A percentile compares a stretch with the other conserved stretches of the same genome.
These are phyloP conservation scores for Griposia aprilina DNA, from an alignment of 2,888 invertebrate genomes.

Conservation along the genomic window DNA sequence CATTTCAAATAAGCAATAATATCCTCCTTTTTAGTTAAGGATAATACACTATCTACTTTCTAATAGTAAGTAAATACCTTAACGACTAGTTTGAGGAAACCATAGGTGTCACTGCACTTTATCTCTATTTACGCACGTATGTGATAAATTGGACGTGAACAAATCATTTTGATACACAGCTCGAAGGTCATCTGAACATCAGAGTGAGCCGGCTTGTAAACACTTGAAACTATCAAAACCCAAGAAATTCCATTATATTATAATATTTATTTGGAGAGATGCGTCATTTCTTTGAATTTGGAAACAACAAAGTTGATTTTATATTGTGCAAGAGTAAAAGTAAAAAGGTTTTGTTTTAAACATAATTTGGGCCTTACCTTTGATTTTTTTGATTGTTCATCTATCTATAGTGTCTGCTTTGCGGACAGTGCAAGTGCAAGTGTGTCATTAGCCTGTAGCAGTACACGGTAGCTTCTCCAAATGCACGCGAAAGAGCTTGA, in stretches of 20 bases:
- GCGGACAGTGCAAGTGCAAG: neutral
- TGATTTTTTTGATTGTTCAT: too few relatives aligned
- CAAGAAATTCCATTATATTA: conserved; percentile 26
- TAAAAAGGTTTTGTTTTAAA: too few relatives aligned
- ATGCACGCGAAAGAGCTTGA: neutral
- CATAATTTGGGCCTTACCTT: too few relatives aligned
- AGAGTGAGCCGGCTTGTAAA: conserved; percentile 42
- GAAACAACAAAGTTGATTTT: conserved; percentile 1
- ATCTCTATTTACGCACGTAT: conserved; percentile 43
- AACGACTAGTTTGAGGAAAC: conserved; percentile 12
- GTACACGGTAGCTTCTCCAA: neutral
- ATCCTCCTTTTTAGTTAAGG: too few relatives aligned
- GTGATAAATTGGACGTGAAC: conserved; percentile 44
- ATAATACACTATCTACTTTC: conserved; percentile 12
- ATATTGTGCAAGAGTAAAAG: neutral
- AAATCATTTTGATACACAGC: conserved; percentile 37
- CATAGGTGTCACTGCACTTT: conserved; percentile 45
- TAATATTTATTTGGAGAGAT: conserved; percentile 28
- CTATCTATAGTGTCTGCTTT: neutral
- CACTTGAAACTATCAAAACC: conserved; percentile 50
- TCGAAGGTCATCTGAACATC: conserved; percentile 36
- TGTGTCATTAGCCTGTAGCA: neutral
- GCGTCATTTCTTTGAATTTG: conserved; percentile 20
- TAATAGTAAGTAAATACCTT: conserved; percentile 12
- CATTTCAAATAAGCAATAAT: too few relatives aligned